A percentile compares a stretch with the other conserved stretches of the same genome.
These are phyloP conservation scores for Sepiola atlantica DNA, from an alignment of 2,888 invertebrate species.

Conservation along the genomic window DNA sequence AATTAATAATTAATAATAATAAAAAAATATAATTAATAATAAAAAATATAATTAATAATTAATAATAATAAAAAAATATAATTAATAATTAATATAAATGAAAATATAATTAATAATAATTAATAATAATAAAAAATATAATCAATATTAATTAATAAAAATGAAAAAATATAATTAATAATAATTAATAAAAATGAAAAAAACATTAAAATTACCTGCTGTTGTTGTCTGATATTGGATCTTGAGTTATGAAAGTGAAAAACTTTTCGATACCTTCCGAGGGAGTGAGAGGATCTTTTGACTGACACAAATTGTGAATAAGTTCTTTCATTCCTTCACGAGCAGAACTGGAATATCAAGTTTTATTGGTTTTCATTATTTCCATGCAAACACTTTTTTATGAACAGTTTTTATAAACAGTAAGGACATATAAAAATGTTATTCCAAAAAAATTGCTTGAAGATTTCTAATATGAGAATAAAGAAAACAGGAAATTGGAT, in stretches of 20 bases:
- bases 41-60: no score
- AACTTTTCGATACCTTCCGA: background rate
- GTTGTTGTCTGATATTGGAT: background rate
- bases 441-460: no score
- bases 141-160: no score
- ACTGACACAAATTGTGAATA: background rate
- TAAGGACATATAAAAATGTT: no score
- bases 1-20: no score
- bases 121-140: no score
- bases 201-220: background rate
- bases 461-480: background rate
- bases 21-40: no score
- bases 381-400: background rate
- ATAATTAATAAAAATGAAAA: background rate
- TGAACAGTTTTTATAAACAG: no score
- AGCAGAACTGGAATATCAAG: background rate
- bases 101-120: no score
- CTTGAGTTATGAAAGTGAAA: slow-evolving; percentile 10
- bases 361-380: background rate
- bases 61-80: no score
- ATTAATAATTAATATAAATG: no score
- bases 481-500: background rate
- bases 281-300: background rate
- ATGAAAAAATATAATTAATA: no score
- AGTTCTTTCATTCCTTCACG: background rate